Evolutionary conservation across 53 echinoderm and acorn worm species (phyloP), one percentile per base, ranked within the genome.

Genomic region (Apostichopus leukothele): DNA sequence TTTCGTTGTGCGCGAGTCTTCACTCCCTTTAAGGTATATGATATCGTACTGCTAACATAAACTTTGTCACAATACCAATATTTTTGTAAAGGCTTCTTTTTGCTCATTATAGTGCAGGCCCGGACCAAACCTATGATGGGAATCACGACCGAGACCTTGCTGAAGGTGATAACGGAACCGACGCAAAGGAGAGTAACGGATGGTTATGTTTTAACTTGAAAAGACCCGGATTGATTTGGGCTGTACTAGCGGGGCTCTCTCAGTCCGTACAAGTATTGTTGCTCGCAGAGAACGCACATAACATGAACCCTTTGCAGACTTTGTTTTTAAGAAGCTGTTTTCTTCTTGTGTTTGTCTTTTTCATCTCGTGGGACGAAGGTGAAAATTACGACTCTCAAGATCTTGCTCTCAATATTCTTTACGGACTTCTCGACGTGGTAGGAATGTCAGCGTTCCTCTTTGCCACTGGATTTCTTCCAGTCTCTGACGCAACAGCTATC

Each of bases 321-420:
- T 13, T 51, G 79, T 79, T 79, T 18, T 9, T 79, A 16, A 79
- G 79, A 16, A 79, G 79, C n/a, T 13, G 50, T 51, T 79, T 79
- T 79, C 53, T 79, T 12, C 79, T 79, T 13, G 52, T 53, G 51
- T 79, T 18, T 7, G 79, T 79, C 7, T 18, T 77, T 77, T 10
- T 77, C 9, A 77, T 77, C 27, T 77, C 77, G 50, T 77, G 77
- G 77, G 77, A 77, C 50, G 77, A 39, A 10, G 16, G 77, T 77
- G 52, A 77, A 7, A 50, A 51, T 6, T 77, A 77, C 51, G 39
- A 77, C 10, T 77, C 14, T 39, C 50, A 39, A 39, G 77, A 77
- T 51, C 16, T 77, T 16, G 50, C 27, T 16, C 50, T 50, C 18
- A 77, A 77, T 9, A 16, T 77, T 50, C 7, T 27, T 13, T 79